Conservation (phyloP, 2,888 invertebrate genomes). For the Alentia gelatinosa region DNA sequence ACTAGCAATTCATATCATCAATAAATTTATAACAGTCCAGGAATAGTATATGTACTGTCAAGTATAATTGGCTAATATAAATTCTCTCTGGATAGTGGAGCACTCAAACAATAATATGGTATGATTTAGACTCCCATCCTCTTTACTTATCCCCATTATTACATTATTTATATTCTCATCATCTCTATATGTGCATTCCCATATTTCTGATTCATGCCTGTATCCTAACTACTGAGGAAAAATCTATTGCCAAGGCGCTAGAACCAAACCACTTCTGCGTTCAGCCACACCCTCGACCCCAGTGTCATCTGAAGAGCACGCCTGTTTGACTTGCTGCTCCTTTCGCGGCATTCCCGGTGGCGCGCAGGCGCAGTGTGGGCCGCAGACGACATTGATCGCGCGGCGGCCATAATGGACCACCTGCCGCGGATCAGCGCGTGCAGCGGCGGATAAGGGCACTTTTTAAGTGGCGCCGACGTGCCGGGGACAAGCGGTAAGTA, state of each 20-base stretch:
- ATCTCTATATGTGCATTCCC: not conserved
- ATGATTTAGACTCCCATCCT: not conserved
- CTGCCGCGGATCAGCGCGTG: not conserved
- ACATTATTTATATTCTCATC: not conserved
- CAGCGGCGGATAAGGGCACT: not conserved
- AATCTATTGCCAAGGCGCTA: not conserved
- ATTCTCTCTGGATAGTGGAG: too few relatives aligned
- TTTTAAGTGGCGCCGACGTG: not conserved
- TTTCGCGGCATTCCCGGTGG: not conserved
- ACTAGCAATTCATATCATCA: too few relatives aligned
- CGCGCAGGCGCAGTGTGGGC: conserved; percentile 1
- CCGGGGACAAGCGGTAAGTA: not conserved
- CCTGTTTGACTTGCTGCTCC: conserved; percentile 26
- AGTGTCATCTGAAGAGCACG: not conserved
- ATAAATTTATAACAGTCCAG: too few relatives aligned
- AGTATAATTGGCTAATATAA: too few relatives aligned
- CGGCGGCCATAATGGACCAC: not conserved
- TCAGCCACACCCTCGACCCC: not conserved
- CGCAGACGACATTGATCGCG: not conserved
- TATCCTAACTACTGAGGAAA: not conserved
- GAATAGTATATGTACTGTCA: too few relatives aligned
- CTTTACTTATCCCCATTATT: not conserved
- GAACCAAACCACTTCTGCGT: not conserved
- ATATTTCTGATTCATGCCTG: not conserved
- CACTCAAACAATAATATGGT: too few relatives aligned